A percentile compares a stretch with the other conserved stretches of the same genome.
phyloP scores from a whole-genome alignment of 2,113 vertebrate genomes.

The Phyllostomus discolor region DNA sequence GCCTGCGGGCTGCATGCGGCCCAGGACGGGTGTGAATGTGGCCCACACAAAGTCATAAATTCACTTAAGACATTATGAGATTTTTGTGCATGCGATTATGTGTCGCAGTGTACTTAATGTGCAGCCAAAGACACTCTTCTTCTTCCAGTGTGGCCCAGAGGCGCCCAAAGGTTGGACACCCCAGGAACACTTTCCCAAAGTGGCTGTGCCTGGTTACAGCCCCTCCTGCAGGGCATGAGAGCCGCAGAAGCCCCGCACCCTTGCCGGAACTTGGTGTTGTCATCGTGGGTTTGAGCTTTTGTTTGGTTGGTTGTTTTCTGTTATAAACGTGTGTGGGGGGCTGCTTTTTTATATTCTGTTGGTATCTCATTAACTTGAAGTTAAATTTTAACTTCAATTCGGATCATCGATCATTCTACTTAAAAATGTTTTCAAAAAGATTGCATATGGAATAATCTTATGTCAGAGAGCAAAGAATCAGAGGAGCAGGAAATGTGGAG shows the following conservation, averaged over 20 bases:
- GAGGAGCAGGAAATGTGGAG: not conserved
- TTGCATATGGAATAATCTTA: not conserved
- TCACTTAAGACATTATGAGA: no score
- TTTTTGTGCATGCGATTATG: no score
- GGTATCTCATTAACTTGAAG: not conserved
- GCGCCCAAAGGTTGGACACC: no score
- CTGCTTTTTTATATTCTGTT: not conserved
- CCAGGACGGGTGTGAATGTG: no score
- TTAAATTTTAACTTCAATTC: slow-evolving; percentile 25
- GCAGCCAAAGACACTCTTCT: no score
- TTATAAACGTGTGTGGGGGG: accelerated
- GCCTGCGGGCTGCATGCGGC: no score
- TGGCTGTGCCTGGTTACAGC: not conserved
- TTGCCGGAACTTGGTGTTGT: not conserved
- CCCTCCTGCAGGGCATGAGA: not conserved
- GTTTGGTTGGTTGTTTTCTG: not conserved
- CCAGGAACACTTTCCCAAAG: not conserved
- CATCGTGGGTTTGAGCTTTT: not conserved
- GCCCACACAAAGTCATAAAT: no score
- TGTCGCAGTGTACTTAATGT: no score
- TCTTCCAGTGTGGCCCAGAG: no score
- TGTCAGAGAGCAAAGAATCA: not conserved
- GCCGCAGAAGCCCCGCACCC: not conserved
- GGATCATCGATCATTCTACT: not conserved
- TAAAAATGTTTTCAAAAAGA: slow-evolving; percentile 23